A percentile compares a stretch with the other conserved stretches of the same genome.
These are phyloP conservation scores for Parus major DNA, from an alignment of 2,113 vertebrate species.

Conservation along the genomic window DNA sequence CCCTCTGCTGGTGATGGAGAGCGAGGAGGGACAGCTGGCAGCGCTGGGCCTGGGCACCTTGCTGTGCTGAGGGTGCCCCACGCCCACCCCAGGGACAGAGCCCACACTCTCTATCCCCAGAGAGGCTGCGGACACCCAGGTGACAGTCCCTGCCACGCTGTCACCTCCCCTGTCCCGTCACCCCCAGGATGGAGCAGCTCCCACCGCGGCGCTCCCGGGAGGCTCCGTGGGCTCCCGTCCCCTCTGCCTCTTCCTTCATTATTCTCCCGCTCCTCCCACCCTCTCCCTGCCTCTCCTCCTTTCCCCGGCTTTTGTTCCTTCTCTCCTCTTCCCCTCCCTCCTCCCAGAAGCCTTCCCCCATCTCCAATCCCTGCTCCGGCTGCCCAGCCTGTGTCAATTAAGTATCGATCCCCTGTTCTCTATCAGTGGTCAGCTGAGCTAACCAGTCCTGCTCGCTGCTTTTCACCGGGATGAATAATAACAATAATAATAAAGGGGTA, in stretches of 20 bases:
- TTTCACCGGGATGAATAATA: conserved; percentile 64
- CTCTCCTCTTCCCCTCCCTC: conserved; percentile 53
- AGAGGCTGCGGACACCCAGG: rapidly evolving
- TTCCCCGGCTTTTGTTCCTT: conserved; percentile 46
- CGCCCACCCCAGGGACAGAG: neutral
- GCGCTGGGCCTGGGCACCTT: rapidly evolving
- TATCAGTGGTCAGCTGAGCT: conserved; percentile 71
- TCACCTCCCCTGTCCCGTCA: rapidly evolving
- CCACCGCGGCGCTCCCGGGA: neutral
- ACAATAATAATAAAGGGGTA: conserved; percentile 59
- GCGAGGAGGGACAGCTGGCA: neutral
- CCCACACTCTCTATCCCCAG: rapidly evolving
- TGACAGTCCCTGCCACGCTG: rapidly evolving
- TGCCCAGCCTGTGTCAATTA: conserved; percentile 66
- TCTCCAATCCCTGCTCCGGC: conserved; percentile 51
- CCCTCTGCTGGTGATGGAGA: rapidly evolving
- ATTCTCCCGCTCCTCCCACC: conserved; percentile 37
- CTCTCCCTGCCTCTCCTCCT: conserved; percentile 33
- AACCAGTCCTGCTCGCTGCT: conserved; percentile 63
- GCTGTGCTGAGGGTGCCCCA: neutral
- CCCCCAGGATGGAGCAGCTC: neutral
- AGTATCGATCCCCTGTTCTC: conserved; percentile 64
- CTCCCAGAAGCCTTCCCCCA: conserved; percentile 36
- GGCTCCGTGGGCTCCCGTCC: neutral
- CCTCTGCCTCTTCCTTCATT: conserved; percentile 3